Evolutionary conservation across 2,888 invertebrate genomes (phyloP), one percentile per base, ranked within the genome.

Genomic region (Rhagium mordax): DNA sequence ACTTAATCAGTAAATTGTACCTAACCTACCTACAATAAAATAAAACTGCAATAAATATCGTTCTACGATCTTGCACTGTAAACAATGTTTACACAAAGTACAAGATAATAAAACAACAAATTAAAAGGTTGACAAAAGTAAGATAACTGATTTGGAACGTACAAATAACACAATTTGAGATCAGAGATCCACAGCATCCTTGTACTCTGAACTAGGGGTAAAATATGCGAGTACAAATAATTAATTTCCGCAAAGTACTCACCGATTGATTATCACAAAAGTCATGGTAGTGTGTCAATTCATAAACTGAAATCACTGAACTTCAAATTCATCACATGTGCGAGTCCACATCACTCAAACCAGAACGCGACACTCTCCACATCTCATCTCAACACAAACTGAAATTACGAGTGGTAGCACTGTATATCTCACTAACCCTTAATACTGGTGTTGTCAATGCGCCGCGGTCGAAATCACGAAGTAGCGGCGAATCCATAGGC

Each of bases 311-410:
- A 79, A 76, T 77, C 75, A 77, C 71, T 77, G 76, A 78, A 79
- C 76, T 77, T 80, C 75, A 73, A 79, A 75, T 77, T 80, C 77
- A 82, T 82, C 82, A 83, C 83, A 83, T 81, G 83, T 83, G 82
- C 81, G 81, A 81, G 78, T 79, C 77, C 79, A 76, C 78, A 76
- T 80, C 74, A 75, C 74, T 72, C 74, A 72, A 75, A 76, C 69
- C 65, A 74, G 74, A 78, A 79, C 81, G 74, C 78, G 68, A 70
- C 72, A 78, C 77, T 64, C 59, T 71, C 78, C 75, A 73, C 74
- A 74, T 76, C 77, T 78, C 78, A 78, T 78, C 79, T 75, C 77
- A 77, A 78, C 78, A 77, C 81, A 77, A 79, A 80, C 80, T 80
- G 74, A 77, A 65, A 70, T 51, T 41, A 49, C 49, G 61, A 55